Conservation (phyloP, 2,797 vertebrate genomes). For the Thaleichthys pacificus region DNA sequence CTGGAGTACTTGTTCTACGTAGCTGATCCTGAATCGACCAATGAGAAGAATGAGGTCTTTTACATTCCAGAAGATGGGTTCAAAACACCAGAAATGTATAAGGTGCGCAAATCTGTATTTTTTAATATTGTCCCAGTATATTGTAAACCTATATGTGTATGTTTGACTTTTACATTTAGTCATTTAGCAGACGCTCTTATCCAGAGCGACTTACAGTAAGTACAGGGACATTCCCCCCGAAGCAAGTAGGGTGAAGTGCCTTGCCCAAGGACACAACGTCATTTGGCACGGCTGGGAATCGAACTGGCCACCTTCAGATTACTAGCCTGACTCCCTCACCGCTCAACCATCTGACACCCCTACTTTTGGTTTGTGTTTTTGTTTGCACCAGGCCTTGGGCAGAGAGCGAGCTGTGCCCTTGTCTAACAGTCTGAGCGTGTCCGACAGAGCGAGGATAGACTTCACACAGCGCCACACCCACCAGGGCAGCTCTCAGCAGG, state of each 20-base stretch:
- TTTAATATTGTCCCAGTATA: background rate
- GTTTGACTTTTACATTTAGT: too few species aligned
- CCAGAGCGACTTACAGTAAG: too few species aligned
- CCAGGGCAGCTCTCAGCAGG: constrained; percentile 46
- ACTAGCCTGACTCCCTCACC: too few species aligned
- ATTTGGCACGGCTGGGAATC: too few species aligned
- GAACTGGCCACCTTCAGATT: too few species aligned
- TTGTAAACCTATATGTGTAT: constrained; percentile 11
- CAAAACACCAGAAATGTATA: constrained; percentile 62
- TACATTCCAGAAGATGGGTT: constrained; percentile 81
- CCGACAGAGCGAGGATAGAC: constrained; percentile 75
- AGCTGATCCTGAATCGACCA: constrained; percentile 66
- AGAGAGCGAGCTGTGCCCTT: constrained; percentile 70
- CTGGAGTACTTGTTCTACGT: constrained; percentile 83
- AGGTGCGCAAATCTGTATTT: constrained; percentile 51
- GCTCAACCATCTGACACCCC: too few species aligned
- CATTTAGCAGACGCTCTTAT: too few species aligned
- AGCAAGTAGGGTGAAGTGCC: too few species aligned
- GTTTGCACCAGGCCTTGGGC: constrained; percentile 61
- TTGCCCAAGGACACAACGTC: too few species aligned
- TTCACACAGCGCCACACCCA: constrained; percentile 52
- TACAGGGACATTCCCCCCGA: too few species aligned
- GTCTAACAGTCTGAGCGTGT: constrained; percentile 77
- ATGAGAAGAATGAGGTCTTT: constrained; percentile 75
- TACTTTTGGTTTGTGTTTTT: constrained; percentile 17